phyloP scores from a whole-genome alignment of 2,113 vertebrate genomes.

The Oenanthe melanoleuca region DNA sequence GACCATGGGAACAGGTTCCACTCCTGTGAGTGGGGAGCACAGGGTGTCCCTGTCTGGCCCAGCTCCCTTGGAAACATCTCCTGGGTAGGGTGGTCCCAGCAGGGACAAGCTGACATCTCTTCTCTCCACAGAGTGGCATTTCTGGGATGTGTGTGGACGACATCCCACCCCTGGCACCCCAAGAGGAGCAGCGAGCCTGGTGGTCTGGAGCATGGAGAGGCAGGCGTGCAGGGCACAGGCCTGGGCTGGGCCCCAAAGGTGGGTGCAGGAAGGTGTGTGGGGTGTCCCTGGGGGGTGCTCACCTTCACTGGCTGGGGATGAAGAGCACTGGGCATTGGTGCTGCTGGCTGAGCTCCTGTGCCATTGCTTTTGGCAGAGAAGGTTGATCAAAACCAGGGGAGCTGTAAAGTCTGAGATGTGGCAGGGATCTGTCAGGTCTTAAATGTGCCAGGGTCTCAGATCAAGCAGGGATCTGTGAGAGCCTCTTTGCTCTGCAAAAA shows the following conservation, averaged over 20 bases:
- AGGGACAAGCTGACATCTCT: neutral
- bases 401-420: accelerated
- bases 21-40: accelerated
- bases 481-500: neutral
- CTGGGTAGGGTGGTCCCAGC: neutral
- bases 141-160: accelerated
- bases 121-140: slow-evolving; percentile 32
- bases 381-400: neutral
- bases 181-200: neutral
- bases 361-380: neutral
- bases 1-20: neutral
- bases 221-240: neutral
- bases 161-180: neutral
- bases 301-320: accelerated
- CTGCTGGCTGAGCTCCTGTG: neutral
- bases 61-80: neutral
- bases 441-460: neutral
- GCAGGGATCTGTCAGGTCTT: neutral
- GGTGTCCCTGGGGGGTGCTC: accelerated
- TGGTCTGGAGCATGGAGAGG: neutral
- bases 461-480: neutral
- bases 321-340: accelerated
- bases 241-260: neutral
- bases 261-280: neutral
- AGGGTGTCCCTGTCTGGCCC: neutral